Evolutionary conservation across 2,113 vertebrate species (phyloP).

Genomic region (Trogon surrucura): DNA sequence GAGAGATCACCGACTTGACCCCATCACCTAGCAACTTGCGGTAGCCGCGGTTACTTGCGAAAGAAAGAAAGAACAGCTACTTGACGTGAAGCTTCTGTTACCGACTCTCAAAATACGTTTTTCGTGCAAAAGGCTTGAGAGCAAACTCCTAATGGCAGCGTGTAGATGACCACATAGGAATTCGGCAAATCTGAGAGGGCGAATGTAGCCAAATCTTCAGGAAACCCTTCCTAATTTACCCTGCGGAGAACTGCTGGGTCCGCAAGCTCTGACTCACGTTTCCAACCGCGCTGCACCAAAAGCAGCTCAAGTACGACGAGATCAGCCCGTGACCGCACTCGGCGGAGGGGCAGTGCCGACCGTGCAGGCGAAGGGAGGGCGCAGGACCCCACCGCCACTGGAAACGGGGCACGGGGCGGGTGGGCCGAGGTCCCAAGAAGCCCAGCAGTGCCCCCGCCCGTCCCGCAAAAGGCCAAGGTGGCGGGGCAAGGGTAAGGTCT

Average conservation of each 20-base stretch:
- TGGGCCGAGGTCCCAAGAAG: neutral
- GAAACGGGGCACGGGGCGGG: rapidly evolving
- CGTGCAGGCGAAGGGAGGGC: rapidly evolving
- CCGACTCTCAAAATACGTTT: neutral
- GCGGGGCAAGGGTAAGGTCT: rapidly evolving
- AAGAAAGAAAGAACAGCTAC: neutral
- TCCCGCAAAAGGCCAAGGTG: too few relatives aligned
- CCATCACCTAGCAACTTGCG: neutral
- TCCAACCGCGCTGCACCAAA: neutral
- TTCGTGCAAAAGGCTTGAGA: neutral
- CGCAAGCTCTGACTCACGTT: neutral
- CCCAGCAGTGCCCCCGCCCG: neutral
- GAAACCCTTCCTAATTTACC: neutral
- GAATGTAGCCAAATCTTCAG: neutral
- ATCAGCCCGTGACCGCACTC: rapidly evolving
- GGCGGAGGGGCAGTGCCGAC: neutral
- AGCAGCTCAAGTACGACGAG: neutral
- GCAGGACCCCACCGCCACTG: too few relatives aligned
- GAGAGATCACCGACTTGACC: neutral
- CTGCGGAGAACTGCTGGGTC: neutral
- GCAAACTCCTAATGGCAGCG: neutral
- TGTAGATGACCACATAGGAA: neutral
- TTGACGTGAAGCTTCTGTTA: rapidly evolving
- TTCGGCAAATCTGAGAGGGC: neutral
- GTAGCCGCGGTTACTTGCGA: neutral